Percentiles rank a stretch among this genome's conserved stretches.
phyloP scores from a whole-genome alignment of 2,113 vertebrate genomes.

The Notechis scutatus region DNA sequence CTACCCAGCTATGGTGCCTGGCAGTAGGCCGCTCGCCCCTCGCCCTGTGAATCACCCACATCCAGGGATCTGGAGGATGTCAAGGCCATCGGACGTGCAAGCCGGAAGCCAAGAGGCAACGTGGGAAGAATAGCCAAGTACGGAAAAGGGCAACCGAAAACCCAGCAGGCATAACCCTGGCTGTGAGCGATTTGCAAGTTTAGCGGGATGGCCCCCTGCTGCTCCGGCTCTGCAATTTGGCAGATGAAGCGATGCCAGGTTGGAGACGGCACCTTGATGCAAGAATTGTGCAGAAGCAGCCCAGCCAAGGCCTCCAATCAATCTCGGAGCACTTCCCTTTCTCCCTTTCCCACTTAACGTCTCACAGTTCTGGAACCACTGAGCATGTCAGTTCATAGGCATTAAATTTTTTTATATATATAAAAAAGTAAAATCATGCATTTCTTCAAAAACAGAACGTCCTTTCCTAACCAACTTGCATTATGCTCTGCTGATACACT shows the following conservation, averaged over 20 bases:
- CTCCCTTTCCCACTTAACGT: not conserved
- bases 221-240: not conserved
- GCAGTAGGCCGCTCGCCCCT: not conserved
- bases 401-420: not conserved
- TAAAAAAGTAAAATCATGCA: not conserved
- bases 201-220: not conserved
- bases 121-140: not conserved
- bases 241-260: not conserved
- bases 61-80: not conserved
- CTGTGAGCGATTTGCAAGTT: not conserved
- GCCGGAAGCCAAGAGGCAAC: not conserved
- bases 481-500: not conserved
- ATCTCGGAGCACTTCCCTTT: accelerated
- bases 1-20: not conserved
- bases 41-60: not conserved
- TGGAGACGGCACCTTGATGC: not conserved
- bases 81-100: not conserved
- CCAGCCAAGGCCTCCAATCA: not conserved
- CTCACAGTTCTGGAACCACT: not conserved
- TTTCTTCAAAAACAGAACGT: not conserved
- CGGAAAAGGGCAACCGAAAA: not conserved
- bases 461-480: not conserved
- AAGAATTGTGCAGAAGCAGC: not conserved
- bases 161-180: not conserved
- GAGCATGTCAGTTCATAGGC: not conserved